Evolutionary conservation across 2,888 invertebrate genomes (phyloP), one percentile per base, ranked within the genome.

Genomic region (Drosophila sordidapex): DNA sequence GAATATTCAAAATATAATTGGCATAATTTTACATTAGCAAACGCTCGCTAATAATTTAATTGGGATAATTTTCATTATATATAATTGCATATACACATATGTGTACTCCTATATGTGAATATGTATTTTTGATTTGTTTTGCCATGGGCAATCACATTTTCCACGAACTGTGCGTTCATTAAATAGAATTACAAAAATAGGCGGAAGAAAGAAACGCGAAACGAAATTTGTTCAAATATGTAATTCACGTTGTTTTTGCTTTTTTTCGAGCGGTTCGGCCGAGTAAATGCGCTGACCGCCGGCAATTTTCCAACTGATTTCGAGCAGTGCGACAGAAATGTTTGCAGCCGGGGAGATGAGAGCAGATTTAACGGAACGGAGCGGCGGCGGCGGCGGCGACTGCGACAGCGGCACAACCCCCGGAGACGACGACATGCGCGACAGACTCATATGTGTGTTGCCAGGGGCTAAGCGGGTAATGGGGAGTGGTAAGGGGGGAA

Each of bases 301-400:
- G 89, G 91, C 84, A 81, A 87, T 83, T 86, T 85, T 90, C 80
- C 71, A 90, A 91, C 91, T 92, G 91, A 90, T 79, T 86, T 77
- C 75, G 68, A 73, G 70, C 53, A 70, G 54, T 59, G 70, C 77
- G 70, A 74, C 86, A 59, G 59, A 68, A 66, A 72, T 67, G 67
- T 65, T 66, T 53, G 58, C 60, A 35, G 60, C 53, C 48, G 67
- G 60, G 70, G 69, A 74, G 82, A 80, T 77, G 86, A 84, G 82
- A 76, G 76, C 73, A 69, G 57, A 25, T 38, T 59, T 64, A 70
- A 51, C 57, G 57, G 54, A 72, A 38, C 60, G 35, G 25, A 29
- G 59, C 25, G 35, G 46, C 29, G 18, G 18, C 36, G 27, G 21
- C 62, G 13, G 15, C 36, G 27, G 18, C 62, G 46, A 35, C 40